A percentile compares a stretch with the other conserved stretches of the same genome.
phyloP scores from a whole-genome alignment of 2,113 vertebrate genomes.

The Aleadryas rufinucha region DNA sequence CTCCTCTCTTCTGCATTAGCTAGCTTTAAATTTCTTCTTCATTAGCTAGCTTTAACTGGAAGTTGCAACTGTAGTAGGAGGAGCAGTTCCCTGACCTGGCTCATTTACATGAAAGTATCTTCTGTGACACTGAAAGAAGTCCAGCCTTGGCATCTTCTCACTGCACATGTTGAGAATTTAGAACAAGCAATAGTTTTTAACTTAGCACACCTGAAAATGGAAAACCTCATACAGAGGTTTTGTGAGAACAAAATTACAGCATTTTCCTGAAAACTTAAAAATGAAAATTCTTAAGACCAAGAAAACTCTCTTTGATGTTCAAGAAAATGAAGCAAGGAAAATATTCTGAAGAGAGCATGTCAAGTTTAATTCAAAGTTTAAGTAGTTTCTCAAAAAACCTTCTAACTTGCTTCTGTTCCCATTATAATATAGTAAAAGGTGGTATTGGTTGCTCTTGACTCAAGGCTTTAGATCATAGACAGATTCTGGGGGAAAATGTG shows the following conservation, averaged over 20 bases:
- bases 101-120: neutral
- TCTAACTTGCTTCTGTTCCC: neutral
- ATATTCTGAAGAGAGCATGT: neutral
- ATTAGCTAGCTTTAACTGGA: neutral
- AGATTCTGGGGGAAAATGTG: neutral
- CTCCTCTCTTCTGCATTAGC: neutral
- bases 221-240: neutral
- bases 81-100: neutral
- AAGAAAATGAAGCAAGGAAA: neutral
- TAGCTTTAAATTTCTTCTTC: neutral
- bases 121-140: neutral
- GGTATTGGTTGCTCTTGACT: neutral
- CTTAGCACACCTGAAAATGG: neutral
- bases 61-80: neutral
- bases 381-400: neutral
- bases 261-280: neutral
- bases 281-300: neutral
- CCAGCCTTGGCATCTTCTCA: neutral
- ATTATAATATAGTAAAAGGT: neutral
- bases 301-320: neutral
- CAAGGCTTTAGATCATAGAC: neutral
- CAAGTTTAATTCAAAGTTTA: neutral
- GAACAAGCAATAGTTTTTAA: neutral
- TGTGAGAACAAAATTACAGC: neutral
- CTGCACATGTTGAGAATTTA: neutral